These are phyloP conservation scores for Sturnira hondurensis DNA, from an alignment of 2,113 vertebrate species.

Conservation along the genomic window DNA sequence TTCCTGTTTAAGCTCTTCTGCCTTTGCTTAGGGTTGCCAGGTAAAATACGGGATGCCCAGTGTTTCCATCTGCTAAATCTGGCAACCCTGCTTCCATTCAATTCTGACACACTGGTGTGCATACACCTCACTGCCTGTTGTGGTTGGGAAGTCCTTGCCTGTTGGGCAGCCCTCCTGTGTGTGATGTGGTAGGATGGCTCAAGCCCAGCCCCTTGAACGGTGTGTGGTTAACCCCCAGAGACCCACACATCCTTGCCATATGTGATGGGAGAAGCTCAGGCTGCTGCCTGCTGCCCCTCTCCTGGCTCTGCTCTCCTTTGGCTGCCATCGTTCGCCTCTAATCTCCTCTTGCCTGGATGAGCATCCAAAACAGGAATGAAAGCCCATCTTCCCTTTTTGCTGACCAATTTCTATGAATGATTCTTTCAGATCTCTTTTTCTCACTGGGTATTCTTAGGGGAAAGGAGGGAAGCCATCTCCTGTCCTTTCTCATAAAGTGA, in stretches of 20 bases:
- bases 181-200: background rate
- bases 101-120: fast-evolving
- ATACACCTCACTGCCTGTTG: background rate
- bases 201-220: background rate
- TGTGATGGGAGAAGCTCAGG: background rate
- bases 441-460: background rate
- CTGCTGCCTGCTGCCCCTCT: background rate
- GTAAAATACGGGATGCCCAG: background rate
- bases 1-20: background rate
- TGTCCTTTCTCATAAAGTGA: background rate
- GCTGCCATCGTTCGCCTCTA: background rate
- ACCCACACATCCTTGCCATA: background rate
- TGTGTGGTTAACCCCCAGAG: background rate
- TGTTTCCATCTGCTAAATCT: background rate
- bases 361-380: background rate
- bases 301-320: background rate
- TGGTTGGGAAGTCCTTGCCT: background rate
- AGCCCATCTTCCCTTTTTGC: background rate
- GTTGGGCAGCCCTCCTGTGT: background rate
- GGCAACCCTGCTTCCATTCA: background rate
- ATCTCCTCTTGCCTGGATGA: background rate
- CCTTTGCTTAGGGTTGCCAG: background rate
- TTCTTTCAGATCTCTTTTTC: background rate
- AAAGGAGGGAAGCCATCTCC: background rate
- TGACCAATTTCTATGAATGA: background rate